phyloP scores from a whole-genome alignment of 1,140 invertebrate species.

The Drosophila saltans region DNA sequence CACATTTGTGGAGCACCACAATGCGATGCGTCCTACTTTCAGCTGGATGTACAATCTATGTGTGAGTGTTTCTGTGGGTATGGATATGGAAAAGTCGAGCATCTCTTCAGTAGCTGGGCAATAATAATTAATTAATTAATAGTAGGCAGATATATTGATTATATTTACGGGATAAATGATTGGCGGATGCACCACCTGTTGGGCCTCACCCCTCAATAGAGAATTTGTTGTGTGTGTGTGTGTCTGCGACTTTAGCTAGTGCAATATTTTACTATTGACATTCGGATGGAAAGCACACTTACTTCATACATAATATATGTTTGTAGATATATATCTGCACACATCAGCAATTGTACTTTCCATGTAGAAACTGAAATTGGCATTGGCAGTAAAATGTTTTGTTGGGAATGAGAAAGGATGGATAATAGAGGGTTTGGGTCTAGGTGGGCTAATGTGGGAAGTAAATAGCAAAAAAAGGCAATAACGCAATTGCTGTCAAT shows the following conservation, averaged over 20 bases:
- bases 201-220: slow-evolving; percentile 21
- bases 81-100: slow-evolving; percentile 33
- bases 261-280: slow-evolving; percentile 37
- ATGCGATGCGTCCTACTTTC: slow-evolving; percentile 62
- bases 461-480: not conserved
- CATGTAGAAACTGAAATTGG: slow-evolving; percentile 3
- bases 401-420: slow-evolving; percentile 1
- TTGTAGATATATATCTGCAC: not conserved
- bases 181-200: slow-evolving; percentile 42
- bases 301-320: not conserved
- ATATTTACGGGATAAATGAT: slow-evolving; percentile 38
- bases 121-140: slow-evolving; percentile 47
- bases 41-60: slow-evolving; percentile 28
- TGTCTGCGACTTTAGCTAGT: slow-evolving; percentile 2
- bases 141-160: slow-evolving; percentile 58
- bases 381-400: not conserved
- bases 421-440: slow-evolving; percentile 1
- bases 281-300: not conserved
- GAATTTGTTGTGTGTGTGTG: slow-evolving; percentile 2
- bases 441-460: slow-evolving; percentile 7
- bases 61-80: not conserved
- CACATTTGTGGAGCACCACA: slow-evolving; percentile 55
- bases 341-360: not conserved
- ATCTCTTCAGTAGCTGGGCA: slow-evolving; percentile 32
- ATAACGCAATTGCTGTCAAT: slow-evolving; percentile 4